A percentile compares a stretch with the other conserved stretches of the same genome.
Conservation (phyloP, 2,797 vertebrate genomes). For the Gorsachius magnificus region DNA sequence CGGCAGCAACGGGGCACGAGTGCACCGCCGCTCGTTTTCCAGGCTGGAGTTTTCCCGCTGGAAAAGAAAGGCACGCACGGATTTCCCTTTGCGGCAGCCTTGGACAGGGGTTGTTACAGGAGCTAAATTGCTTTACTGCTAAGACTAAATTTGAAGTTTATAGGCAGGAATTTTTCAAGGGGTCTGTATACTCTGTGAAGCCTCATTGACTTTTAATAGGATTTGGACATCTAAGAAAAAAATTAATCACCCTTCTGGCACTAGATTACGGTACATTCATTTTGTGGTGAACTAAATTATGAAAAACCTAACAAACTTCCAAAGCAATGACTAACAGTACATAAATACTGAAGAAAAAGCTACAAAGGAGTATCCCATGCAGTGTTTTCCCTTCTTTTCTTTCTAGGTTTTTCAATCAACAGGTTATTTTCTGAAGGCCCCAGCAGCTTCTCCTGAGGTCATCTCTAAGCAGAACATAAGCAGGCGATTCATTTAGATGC, state of each 20-base stretch:
- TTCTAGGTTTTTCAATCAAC: neutral
- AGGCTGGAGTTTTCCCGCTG: neutral
- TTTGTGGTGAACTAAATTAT: neutral
- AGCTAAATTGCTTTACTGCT: neutral
- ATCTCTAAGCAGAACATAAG: neutral
- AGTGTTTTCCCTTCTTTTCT: neutral
- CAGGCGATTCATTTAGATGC: neutral
- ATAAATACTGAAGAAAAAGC: neutral
- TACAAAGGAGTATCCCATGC: neutral
- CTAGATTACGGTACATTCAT: neutral
- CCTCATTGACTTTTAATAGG: neutral
- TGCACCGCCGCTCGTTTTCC: fast-evolving
- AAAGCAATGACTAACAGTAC: neutral
- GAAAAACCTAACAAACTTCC: neutral
- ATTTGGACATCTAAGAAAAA: neutral
- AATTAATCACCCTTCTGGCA: neutral
- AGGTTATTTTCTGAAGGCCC: neutral
- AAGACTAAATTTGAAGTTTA: neutral
- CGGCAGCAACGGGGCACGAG: fast-evolving
- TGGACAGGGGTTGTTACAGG: fast-evolving
- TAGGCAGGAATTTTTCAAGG: neutral
- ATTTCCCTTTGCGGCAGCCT: neutral
- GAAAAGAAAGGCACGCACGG: fast-evolving
- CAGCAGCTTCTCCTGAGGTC: neutral
- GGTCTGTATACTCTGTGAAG: neutral